These are phyloP conservation scores for Drosophila quadrilineata DNA, from an alignment of 1,140 invertebrate genomes.

Conservation along the genomic window DNA sequence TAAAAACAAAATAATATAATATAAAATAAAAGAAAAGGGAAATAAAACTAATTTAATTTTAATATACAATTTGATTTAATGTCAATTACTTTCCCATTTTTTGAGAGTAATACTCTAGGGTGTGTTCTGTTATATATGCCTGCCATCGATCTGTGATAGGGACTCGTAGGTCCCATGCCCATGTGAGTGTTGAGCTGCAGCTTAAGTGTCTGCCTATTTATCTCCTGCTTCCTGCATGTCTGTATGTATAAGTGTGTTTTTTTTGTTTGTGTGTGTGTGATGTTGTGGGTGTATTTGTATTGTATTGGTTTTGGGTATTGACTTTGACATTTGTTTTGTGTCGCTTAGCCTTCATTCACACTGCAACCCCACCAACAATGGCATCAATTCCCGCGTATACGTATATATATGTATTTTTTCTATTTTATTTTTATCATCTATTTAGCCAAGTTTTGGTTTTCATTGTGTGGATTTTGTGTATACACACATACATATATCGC, in stretches of 20 bases:
- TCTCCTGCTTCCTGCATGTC: slow-evolving; percentile 2
- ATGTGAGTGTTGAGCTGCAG: slow-evolving; percentile 38
- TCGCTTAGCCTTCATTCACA: slow-evolving; percentile 74
- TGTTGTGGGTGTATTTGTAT: slow-evolving; percentile 44
- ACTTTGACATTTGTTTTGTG: slow-evolving; percentile 79
- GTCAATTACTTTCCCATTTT: no score
- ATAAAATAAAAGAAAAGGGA: no score
- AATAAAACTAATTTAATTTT: no score
- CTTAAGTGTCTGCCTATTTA: slow-evolving; percentile 43
- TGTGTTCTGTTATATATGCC: no score
- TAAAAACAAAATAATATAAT: no score
- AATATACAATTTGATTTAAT: no score
- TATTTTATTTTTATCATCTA: slow-evolving; percentile 55
- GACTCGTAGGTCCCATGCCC: no score
- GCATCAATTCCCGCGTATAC: slow-evolving; percentile 64
- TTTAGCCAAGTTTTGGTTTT: slow-evolving; percentile 76
- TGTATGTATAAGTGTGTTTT: slow-evolving; percentile 2
- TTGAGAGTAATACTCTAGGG: no score
- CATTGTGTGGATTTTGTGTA: slow-evolving; percentile 71
- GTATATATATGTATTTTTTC: no score
- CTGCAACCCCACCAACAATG: slow-evolving; percentile 53
- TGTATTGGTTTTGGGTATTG: slow-evolving; percentile 66
- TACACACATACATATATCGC: no score
- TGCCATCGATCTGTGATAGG: no score
- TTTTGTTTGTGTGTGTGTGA: slow-evolving; percentile 1